Evolutionary conservation across 2,113 vertebrate species (phyloP).

Genomic region (Mus musculus): DNA sequence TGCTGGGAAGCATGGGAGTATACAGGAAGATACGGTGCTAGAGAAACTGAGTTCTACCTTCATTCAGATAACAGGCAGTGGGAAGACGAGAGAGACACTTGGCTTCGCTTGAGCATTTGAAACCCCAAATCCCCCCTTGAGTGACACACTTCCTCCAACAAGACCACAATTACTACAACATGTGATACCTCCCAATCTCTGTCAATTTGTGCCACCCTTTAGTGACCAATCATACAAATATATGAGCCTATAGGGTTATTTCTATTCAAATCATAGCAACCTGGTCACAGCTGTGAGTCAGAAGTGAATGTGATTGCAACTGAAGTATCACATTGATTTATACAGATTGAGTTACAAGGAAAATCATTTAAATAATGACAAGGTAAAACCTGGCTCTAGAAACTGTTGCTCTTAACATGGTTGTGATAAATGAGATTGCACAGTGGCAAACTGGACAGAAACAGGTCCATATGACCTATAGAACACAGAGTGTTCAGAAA

Average conservation of each 20-base stretch:
- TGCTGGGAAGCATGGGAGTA: background rate
- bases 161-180: background rate
- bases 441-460: background rate
- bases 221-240: background rate
- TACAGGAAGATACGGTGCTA: background rate
- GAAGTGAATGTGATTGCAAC: background rate
- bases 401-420: background rate
- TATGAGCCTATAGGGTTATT: background rate
- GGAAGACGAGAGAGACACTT: background rate
- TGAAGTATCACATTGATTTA: too few relatives aligned
- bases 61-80: background rate
- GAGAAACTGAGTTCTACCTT: background rate
- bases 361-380: background rate
- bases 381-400: background rate
- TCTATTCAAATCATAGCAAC: background rate
- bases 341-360: background rate
- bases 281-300: background rate
- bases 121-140: background rate
- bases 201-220: background rate
- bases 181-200: background rate
- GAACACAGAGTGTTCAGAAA: background rate
- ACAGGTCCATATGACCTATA: background rate
- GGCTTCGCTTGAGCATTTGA: background rate
- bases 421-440: background rate
- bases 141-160: background rate